phyloP scores from a whole-genome alignment of 2,113 vertebrate species.

The Heliornis fulica region DNA sequence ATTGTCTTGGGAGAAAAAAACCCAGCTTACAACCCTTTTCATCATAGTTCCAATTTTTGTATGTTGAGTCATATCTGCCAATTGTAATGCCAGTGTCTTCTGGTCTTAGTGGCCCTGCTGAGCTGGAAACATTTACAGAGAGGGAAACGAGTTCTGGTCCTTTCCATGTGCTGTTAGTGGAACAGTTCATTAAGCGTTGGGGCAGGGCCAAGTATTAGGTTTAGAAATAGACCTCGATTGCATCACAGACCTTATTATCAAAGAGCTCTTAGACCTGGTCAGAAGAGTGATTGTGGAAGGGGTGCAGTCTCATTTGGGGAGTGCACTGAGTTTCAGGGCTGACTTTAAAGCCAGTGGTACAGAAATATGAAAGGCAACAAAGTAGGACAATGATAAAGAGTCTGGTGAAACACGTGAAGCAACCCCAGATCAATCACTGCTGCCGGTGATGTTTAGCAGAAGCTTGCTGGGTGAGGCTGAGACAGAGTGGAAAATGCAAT shows the following conservation, averaged over 20 bases:
- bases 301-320: not conserved
- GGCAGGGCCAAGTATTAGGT: fast-evolving
- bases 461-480: not conserved
- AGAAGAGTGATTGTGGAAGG: not conserved
- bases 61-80: not conserved
- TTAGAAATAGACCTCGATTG: not conserved
- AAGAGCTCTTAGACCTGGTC: not conserved
- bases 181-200: not conserved
- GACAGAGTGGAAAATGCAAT: not conserved
- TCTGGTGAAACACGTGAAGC: not conserved
- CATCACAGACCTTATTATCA: not conserved
- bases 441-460: not conserved
- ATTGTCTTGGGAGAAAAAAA: not conserved
- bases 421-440: not conserved
- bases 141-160: not conserved
- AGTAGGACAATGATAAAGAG: not conserved
- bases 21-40: not conserved
- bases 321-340: not conserved
- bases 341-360: not conserved
- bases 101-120: not conserved
- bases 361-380: not conserved
- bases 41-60: not conserved
- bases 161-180: not conserved
- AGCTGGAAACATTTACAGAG: not conserved
- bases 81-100: not conserved